Evolutionary conservation across 2,888 invertebrate species (phyloP).

Genomic region (Eristalis arbustorum): DNA sequence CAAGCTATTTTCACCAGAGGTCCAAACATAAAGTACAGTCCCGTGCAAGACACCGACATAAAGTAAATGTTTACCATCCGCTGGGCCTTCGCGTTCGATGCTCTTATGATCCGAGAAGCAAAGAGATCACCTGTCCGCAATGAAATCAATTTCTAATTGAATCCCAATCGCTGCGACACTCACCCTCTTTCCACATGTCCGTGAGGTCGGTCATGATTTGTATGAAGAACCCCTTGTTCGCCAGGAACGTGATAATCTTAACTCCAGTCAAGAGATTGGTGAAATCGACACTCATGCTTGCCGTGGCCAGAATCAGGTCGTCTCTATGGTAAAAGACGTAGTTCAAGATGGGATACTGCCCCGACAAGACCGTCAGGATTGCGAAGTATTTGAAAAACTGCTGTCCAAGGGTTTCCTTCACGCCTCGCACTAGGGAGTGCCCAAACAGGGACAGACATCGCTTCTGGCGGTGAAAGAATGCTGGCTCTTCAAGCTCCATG

Average conservation of each 20-base stretch:
- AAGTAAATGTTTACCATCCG: slow-evolving; percentile 73
- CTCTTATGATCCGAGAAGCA: slow-evolving; percentile 67
- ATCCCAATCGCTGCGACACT: slow-evolving; percentile 18
- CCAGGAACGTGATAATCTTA: slow-evolving; percentile 76
- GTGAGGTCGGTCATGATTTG: slow-evolving; percentile 74
- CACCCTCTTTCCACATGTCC: slow-evolving; percentile 74
- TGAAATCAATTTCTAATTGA: neutral
- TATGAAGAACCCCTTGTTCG: slow-evolving; percentile 74
- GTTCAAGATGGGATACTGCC: slow-evolving; percentile 76
- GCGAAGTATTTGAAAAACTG: slow-evolving; percentile 9
- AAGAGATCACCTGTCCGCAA: slow-evolving; percentile 33
- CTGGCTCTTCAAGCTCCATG: slow-evolving; percentile 24
- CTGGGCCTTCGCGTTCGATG: slow-evolving; percentile 73
- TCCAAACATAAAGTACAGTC: slow-evolving; percentile 75
- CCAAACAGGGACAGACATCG: slow-evolving; percentile 41
- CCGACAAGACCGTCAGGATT: slow-evolving; percentile 74
- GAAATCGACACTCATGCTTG: slow-evolving; percentile 75
- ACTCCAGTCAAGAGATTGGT: slow-evolving; percentile 76
- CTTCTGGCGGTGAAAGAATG: slow-evolving; percentile 33
- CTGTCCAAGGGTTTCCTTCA: slow-evolving; percentile 23
- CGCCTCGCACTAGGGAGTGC: slow-evolving; percentile 22
- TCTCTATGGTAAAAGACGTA: slow-evolving; percentile 75
- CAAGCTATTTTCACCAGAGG: slow-evolving; percentile 74
- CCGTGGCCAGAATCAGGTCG: slow-evolving; percentile 76
- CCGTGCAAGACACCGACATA: slow-evolving; percentile 74